These are phyloP conservation scores for Exephanes ischioxanthus DNA, from an alignment of 2,888 invertebrate species.

Conservation along the genomic window DNA sequence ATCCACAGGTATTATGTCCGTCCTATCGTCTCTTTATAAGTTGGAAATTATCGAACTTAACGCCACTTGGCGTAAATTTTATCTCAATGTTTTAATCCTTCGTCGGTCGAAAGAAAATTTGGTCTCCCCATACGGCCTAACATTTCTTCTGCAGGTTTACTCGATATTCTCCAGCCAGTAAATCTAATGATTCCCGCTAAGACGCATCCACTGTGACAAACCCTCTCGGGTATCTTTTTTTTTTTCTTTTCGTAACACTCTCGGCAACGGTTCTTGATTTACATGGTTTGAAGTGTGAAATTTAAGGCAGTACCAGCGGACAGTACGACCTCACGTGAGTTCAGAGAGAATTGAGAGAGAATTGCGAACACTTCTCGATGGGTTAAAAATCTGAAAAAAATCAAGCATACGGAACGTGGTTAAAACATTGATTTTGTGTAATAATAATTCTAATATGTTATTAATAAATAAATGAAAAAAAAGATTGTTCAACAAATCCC, in stretches of 20 bases:
- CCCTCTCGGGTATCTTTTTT: not conserved
- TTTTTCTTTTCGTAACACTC: constrained; percentile 5
- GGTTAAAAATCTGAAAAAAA: too few relatives aligned
- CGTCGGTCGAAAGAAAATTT: constrained; percentile 44
- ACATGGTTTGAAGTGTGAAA: not conserved
- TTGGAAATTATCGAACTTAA: not conserved
- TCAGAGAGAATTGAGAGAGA: too few relatives aligned
- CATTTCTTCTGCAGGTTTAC: constrained; percentile 23
- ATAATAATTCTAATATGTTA: too few relatives aligned
- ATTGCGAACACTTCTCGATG: too few relatives aligned
- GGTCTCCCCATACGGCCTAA: not conserved
- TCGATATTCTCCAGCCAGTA: constrained; percentile 9
- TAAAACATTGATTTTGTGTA: too few relatives aligned
- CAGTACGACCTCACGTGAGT: too few relatives aligned
- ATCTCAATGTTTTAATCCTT: constrained; percentile 43
- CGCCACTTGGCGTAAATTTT: constrained; percentile 15
- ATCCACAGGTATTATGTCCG: constrained; percentile 29
- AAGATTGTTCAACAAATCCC: too few relatives aligned
- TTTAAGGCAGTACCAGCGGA: not conserved
- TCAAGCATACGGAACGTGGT: too few relatives aligned
- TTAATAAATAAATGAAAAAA: not conserved
- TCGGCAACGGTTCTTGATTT: not conserved
- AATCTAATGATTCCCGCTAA: not conserved
- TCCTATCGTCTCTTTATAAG: constrained; percentile 13
- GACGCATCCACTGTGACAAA: not conserved